These are phyloP conservation scores for Bombus superbus DNA, from an alignment of 1,140 invertebrate species.

Conservation along the genomic window DNA sequence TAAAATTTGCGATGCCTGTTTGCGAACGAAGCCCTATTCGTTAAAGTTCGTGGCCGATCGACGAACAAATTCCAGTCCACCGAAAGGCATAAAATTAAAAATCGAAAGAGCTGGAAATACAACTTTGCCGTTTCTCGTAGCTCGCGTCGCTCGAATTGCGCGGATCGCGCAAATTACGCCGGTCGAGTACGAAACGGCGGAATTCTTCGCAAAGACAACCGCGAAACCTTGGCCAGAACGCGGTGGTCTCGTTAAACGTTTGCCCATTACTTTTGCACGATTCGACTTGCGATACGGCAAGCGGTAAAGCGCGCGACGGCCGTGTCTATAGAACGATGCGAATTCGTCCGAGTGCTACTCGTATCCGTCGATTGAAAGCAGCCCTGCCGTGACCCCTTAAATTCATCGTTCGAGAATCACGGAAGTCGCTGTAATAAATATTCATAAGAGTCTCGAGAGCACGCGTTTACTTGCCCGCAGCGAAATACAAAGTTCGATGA, in stretches of 20 bases:
- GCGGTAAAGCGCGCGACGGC: too few relatives aligned
- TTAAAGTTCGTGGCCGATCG: too few relatives aligned
- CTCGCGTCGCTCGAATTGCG: too few relatives aligned
- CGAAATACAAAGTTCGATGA: background rate
- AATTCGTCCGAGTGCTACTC: background rate
- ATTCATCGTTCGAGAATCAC: background rate
- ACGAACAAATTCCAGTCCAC: too few relatives aligned
- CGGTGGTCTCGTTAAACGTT: background rate
- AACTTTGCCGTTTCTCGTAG: background rate
- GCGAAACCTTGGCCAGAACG: constrained; percentile 1
- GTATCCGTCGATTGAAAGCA: background rate
- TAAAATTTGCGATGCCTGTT: too few relatives aligned
- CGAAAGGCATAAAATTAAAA: background rate
- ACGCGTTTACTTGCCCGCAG: background rate
- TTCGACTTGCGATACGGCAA: background rate
- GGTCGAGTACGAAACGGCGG: background rate
- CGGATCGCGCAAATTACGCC: background rate
- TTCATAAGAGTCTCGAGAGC: background rate
- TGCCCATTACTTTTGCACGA: background rate
- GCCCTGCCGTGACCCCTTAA: background rate
- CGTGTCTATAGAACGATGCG: background rate
- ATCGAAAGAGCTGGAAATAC: background rate
- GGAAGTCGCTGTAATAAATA: background rate
- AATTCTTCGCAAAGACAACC: background rate
- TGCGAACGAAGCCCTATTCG: too few relatives aligned